Evolutionary conservation across 2,113 vertebrate species (phyloP), one percentile per base, ranked within the genome.

Genomic region (Rhynchomys soricoides): DNA sequence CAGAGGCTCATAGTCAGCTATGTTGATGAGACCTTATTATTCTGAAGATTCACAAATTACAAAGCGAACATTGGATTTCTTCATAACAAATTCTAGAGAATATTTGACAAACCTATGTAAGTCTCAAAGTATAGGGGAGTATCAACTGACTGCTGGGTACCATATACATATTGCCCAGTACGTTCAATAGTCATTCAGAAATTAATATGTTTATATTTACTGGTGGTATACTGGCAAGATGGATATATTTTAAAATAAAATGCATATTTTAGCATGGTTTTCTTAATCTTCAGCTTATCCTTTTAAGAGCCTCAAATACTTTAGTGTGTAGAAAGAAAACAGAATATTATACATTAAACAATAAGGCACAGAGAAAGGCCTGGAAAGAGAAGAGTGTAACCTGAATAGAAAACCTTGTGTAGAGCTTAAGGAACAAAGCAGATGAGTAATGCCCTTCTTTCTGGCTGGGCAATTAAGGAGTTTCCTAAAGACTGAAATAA

Each of bases 131-230:
- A 52, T n/a, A 78, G 4, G 34, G 16, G 74, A 90, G 15, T 90
- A 90, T 94, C 40, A 88, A 0, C 12, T 82, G n/a, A 83, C 48
- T 89, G 73, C 29, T 85, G 48, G 34, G 22, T 94, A 79, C 29
- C 48, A 75, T 75, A 86, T 21, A 70, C 26, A 74, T 90, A 92
- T 79, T 73, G 0, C 16, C 55, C 21, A 68, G 13, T 74, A 70
- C 93, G 34, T 73, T 95, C 90, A 95, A 91, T 91, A 96, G 57
- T 3, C 5, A 10, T 22, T 34, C 68, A 45, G 90, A 95, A 92
- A 86, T 34, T 2, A 83, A 34, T 86, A 7, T 62, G 64, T 86
- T 78, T 52, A 88, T 22, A 40, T 70, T 21, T 75, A 74, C 24
- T 71, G 45, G 16, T 86, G 7, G 94, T 15, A 37, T 78, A 43